phyloP scores from a whole-genome alignment of 2,113 vertebrate genomes.

The Neolamprologus caudopunctatus region DNA sequence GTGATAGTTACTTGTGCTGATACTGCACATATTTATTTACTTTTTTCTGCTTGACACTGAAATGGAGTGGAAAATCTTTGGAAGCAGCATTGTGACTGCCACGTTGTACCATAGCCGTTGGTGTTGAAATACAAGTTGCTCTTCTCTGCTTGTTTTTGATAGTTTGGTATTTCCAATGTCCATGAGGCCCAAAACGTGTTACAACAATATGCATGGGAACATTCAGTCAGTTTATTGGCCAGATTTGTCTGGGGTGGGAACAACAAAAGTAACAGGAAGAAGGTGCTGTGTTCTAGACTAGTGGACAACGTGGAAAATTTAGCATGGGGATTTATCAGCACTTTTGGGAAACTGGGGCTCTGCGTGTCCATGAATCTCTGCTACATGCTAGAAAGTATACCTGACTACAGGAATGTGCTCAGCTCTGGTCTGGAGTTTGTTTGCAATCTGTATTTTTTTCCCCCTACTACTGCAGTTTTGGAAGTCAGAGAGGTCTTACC shows the following conservation, averaged over 20 bases:
- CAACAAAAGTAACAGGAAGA: background rate
- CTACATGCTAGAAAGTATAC: too few relatives aligned
- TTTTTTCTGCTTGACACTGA: background rate
- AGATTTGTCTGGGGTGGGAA: background rate
- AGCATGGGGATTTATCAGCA: background rate
- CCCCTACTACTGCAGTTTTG: background rate
- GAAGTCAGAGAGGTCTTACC: background rate
- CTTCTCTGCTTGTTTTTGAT: background rate
- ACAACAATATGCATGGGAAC: background rate
- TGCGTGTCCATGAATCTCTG: background rate
- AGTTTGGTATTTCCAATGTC: background rate
- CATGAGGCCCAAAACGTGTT: background rate
- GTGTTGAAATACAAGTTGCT: background rate
- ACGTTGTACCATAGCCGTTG: background rate
- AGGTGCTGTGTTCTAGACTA: background rate
- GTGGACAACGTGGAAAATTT: background rate
- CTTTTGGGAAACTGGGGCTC: background rate
- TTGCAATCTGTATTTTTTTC: accelerated
- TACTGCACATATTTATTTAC: background rate
- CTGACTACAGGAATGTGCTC: background rate
- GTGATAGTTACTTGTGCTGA: background rate
- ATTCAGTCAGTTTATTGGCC: background rate
- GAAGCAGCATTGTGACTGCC: background rate
- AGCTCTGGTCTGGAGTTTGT: background rate
- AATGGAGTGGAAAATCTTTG: background rate